Evolutionary conservation across 53 echinoderm and acorn worm species (phyloP).

Genomic region (Luidia sarsii): DNA sequence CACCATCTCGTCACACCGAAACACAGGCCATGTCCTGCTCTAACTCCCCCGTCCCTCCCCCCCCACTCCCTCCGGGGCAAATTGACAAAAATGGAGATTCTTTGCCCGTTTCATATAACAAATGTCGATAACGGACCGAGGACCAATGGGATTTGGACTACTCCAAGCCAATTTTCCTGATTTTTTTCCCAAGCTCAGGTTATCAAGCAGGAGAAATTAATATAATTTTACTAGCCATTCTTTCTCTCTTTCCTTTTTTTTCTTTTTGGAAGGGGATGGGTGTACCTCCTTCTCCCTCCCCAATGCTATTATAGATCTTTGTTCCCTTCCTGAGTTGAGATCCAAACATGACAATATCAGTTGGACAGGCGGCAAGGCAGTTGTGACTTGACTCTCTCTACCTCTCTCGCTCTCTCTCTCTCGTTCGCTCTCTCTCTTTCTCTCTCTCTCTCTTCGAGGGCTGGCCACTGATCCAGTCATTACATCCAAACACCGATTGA

Average conservation of each 20-base stretch:
- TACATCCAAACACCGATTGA: slow-evolving; percentile 16
- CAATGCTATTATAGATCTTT: slow-evolving; percentile 8
- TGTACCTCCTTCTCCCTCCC: neutral
- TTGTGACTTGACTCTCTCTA: too few relatives aligned
- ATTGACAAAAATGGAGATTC: slow-evolving; percentile 62
- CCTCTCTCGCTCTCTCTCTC: too few relatives aligned
- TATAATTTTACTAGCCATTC: slow-evolving; percentile 44
- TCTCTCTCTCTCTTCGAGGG: slow-evolving; percentile 8
- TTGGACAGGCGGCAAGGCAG: neutral
- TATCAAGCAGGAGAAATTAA: slow-evolving; percentile 54
- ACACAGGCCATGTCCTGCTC: slow-evolving; percentile 52
- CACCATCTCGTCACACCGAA: slow-evolving; percentile 60
- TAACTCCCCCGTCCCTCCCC: slow-evolving; percentile 55
- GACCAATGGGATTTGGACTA: slow-evolving; percentile 49
- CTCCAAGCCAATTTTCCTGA: slow-evolving; percentile 58
- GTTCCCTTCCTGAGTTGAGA: slow-evolving; percentile 26
- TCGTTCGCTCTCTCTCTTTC: too few relatives aligned
- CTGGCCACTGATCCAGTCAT: slow-evolving; percentile 43
- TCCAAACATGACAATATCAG: neutral
- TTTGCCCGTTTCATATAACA: slow-evolving; percentile 55
- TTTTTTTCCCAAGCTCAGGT: slow-evolving; percentile 54
- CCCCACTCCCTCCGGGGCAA: slow-evolving; percentile 46
- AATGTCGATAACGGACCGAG: slow-evolving; percentile 58
- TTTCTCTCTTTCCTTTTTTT: neutral
- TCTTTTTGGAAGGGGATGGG: too few relatives aligned